phyloP scores from a whole-genome alignment of 2,888 invertebrate species.

The Phaonia tiefii region DNA sequence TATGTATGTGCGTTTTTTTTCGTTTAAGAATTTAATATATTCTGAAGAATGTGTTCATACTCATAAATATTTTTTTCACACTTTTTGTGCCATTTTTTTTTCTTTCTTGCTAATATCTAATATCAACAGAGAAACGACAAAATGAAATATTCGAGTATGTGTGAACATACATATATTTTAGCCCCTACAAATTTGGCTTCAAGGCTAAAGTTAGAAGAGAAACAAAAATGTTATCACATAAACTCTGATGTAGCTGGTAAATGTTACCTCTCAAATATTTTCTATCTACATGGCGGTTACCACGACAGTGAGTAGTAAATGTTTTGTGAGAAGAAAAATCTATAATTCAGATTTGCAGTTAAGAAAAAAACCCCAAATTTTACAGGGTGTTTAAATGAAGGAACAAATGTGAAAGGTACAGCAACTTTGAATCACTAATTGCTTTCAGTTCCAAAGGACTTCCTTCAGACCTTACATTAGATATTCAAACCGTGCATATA shows the following conservation, averaged over 20 bases:
- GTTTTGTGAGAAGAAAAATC: not conserved
- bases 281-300: too few relatives aligned
- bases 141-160: not conserved
- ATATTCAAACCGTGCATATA: too few relatives aligned
- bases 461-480: too few relatives aligned
- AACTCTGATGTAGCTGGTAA: not conserved
- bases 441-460: too few relatives aligned
- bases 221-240: slow-evolving; percentile 2
- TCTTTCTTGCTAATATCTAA: not conserved
- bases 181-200: not conserved
- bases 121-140: not conserved
- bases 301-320: not conserved
- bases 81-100: not conserved
- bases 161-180: not conserved
- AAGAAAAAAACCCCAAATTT: too few relatives aligned
- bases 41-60: slow-evolving; percentile 10
- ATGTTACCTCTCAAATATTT: too few relatives aligned
- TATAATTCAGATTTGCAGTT: slow-evolving; percentile 2
- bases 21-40: slow-evolving; percentile 14
- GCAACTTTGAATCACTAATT: too few relatives aligned
- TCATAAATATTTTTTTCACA: slow-evolving; percentile 13
- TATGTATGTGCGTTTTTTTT: slow-evolving; percentile 1
- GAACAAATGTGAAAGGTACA: too few relatives aligned
- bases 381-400: too few relatives aligned
- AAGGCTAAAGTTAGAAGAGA: not conserved